Evolutionary conservation across 2,797 vertebrate genomes (phyloP).

Genomic region (Onychomys torridus): DNA sequence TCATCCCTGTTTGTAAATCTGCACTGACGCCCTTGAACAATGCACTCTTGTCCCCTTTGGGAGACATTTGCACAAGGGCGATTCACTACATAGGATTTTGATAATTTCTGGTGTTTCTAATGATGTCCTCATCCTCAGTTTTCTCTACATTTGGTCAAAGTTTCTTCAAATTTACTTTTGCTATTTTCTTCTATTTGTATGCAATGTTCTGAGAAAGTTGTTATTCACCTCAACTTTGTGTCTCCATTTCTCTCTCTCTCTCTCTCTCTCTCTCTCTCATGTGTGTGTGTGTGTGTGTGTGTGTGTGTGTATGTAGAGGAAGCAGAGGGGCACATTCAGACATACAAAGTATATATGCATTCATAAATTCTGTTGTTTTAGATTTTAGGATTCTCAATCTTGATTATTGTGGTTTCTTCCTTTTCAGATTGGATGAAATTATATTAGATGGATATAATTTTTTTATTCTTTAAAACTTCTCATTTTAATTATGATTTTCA

Average conservation of each 20-base stretch:
- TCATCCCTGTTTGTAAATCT: background rate
- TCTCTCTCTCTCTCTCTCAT: background rate
- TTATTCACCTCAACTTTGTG: background rate
- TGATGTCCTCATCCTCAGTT: background rate
- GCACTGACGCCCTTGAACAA: background rate
- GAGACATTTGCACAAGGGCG: background rate
- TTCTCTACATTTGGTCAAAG: background rate
- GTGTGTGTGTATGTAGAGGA: too few species aligned
- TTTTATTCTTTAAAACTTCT: background rate
- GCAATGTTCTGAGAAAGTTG: background rate
- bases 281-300: too few species aligned
- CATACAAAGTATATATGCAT: too few species aligned
- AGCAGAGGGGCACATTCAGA: too few species aligned
- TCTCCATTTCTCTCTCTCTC: background rate
- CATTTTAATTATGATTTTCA: background rate
- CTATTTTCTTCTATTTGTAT: background rate
- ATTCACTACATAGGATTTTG: background rate
- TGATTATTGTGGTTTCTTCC: background rate
- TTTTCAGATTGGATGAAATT: background rate
- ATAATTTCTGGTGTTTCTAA: background rate
- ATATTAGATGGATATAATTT: background rate
- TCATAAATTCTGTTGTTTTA: background rate
- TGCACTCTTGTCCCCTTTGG: background rate
- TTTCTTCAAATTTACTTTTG: background rate
- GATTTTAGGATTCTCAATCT: background rate